These are phyloP conservation scores for Temnothorax curvispinosus DNA, from an alignment of 1,140 invertebrate genomes.

Conservation along the genomic window DNA sequence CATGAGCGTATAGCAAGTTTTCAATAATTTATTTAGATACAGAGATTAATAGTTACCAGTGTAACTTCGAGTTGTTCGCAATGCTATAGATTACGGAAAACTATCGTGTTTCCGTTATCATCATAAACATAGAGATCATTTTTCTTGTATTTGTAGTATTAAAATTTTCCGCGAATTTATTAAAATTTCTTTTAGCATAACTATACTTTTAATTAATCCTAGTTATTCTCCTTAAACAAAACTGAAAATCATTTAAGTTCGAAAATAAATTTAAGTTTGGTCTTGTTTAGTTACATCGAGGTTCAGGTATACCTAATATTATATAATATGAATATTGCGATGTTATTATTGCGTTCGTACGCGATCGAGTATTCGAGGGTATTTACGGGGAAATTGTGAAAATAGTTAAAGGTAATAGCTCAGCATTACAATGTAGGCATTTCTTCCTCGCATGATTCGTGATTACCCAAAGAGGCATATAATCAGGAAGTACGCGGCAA, in stretches of 20 bases:
- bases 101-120: neutral
- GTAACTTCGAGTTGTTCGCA: neutral
- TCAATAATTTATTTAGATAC: neutral
- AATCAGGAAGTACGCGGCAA: slow-evolving; percentile 58
- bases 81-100: neutral
- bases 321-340: neutral
- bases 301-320: neutral
- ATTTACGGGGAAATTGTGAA: slow-evolving; percentile 18
- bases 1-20: neutral
- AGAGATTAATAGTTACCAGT: neutral
- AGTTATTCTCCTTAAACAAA: neutral
- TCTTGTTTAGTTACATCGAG: neutral
- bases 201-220: neutral
- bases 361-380: neutral
- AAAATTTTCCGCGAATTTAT: neutral
- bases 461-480: slow-evolving; percentile 42
- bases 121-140: neutral
- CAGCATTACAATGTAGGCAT: slow-evolving; percentile 16
- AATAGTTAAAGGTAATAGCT: slow-evolving; percentile 10
- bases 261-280: neutral
- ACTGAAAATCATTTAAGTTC: neutral
- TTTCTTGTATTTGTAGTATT: neutral
- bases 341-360: neutral
- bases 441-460: slow-evolving; percentile 36
- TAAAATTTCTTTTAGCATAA: neutral